Percentiles rank a stretch among this genome's conserved stretches.
These are phyloP conservation scores for Rafetus swinhoei DNA, from an alignment of 2,113 vertebrate species.

Conservation along the genomic window DNA sequence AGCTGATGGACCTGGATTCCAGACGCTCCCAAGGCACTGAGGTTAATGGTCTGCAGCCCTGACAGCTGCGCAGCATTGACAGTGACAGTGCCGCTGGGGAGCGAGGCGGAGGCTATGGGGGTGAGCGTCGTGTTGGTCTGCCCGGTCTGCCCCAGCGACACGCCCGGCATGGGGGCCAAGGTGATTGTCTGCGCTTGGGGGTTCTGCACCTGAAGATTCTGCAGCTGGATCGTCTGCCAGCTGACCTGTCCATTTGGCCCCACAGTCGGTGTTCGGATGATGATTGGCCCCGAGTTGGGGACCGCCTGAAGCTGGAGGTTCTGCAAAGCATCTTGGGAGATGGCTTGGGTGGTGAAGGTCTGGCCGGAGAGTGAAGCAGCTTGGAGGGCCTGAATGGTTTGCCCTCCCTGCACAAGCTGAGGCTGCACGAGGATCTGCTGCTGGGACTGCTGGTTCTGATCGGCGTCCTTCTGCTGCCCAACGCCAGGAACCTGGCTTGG, in stretches of 20 bases:
- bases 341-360: constrained; percentile 90
- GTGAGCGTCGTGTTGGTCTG: constrained; percentile 82
- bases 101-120: constrained; percentile 82
- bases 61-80: constrained; percentile 92
- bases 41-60: constrained; percentile 96
- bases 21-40: constrained; percentile 89
- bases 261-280: constrained; percentile 91
- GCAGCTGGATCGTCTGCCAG: constrained; percentile 97
- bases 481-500: constrained; percentile 76
- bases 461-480: constrained; percentile 82
- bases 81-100: constrained; percentile 83
- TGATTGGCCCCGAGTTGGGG: constrained; percentile 90
- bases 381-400: constrained; percentile 89
- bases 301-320: constrained; percentile 94
- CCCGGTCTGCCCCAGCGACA: constrained; percentile 86
- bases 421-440: constrained; percentile 89
- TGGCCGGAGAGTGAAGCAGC: constrained; percentile 85
- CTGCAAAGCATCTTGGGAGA: constrained; percentile 93
- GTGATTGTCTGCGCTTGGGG: constrained; percentile 92
- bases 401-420: constrained; percentile 88
- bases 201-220: constrained; percentile 89
- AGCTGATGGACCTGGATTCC: constrained; percentile 96
- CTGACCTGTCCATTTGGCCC: constrained; percentile 95
- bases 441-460: constrained; percentile 80
- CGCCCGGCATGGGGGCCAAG: constrained; percentile 90